phyloP scores from a whole-genome alignment of 2,797 vertebrate genomes.

The Ispidina picta region DNA sequence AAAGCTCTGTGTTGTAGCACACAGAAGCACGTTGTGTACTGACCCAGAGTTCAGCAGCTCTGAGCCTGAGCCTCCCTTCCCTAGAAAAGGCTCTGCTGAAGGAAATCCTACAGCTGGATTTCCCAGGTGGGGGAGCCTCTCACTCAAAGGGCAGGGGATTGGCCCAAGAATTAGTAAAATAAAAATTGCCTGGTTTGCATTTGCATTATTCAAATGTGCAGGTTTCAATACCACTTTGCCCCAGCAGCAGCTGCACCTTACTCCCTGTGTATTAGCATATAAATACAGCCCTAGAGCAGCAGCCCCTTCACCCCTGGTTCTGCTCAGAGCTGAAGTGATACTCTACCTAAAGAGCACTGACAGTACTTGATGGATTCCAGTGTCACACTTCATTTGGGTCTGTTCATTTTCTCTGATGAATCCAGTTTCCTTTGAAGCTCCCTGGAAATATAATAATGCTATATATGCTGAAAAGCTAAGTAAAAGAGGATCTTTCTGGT shows the following conservation, averaged over 20 bases:
- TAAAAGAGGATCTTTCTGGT: constrained; percentile 27
- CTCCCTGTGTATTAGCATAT: too few species aligned
- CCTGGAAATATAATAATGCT: too few species aligned
- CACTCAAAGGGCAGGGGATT: rapidly evolving
- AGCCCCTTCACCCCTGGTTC: too few species aligned
- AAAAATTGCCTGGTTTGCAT: neutral
- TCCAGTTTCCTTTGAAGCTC: too few species aligned
- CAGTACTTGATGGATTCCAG: too few species aligned
- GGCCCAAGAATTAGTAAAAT: neutral
- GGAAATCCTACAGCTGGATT: neutral
- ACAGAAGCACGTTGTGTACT: neutral
- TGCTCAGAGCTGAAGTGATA: too few species aligned
- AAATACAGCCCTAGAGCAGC: too few species aligned
- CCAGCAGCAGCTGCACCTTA: too few species aligned
- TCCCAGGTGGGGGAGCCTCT: constrained; percentile 25
- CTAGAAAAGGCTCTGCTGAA: constrained; percentile 1
- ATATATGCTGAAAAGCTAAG: constrained; percentile 17
- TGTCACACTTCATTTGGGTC: too few species aligned
- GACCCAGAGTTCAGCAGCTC: constrained; percentile 42
- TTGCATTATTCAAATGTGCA: neutral
- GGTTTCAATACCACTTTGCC: too few species aligned
- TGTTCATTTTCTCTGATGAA: too few species aligned
- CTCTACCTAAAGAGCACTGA: too few species aligned
- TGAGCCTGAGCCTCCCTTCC: neutral
- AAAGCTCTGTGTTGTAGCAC: neutral